Conservation (phyloP, 37 sponge, comb jelly and placozoan species). For the Geodia barretti region DNA sequence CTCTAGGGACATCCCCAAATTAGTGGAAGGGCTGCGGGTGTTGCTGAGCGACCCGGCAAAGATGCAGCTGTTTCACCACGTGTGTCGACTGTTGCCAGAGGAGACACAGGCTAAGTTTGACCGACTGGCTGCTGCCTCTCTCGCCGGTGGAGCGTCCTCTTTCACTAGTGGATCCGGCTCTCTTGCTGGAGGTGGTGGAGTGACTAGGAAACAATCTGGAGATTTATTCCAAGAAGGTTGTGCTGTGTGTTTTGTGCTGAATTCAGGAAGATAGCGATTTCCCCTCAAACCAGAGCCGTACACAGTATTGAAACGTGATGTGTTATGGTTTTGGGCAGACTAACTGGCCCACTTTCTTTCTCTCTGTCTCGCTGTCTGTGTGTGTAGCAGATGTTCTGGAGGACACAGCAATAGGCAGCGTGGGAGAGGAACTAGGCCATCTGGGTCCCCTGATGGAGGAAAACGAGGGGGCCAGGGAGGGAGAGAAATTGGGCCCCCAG, state of each 20-base stretch:
- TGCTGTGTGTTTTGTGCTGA: too few relatives aligned
- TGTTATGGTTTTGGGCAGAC: too few relatives aligned
- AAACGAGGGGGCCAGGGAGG: constrained; percentile 1
- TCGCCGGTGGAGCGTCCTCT: constrained; percentile 16
- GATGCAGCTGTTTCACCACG: constrained; percentile 65
- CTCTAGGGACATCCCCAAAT: constrained; percentile 49
- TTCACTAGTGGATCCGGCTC: not conserved
- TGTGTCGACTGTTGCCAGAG: constrained; percentile 83
- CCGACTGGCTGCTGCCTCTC: constrained; percentile 52
- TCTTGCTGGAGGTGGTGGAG: not conserved
- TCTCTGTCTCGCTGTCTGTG: not conserved
- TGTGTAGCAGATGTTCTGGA: not conserved
- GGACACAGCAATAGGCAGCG: constrained; percentile 4
- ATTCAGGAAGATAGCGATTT: too few relatives aligned
- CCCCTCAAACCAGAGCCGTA: too few relatives aligned
- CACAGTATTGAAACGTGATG: too few relatives aligned
- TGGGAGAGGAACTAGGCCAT: constrained; percentile 8
- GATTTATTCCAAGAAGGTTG: too few relatives aligned
- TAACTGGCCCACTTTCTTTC: too few relatives aligned
- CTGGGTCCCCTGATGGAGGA: not conserved
- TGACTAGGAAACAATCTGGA: too few relatives aligned
- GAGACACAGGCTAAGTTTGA: constrained; percentile 76
- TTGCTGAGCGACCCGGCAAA: constrained; percentile 59
- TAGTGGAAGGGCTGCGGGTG: constrained; percentile 45
- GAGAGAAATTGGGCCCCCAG: not conserved